Evolutionary conservation across 1,140 invertebrate genomes (phyloP).

Genomic region (Eriosoma lanigerum): DNA sequence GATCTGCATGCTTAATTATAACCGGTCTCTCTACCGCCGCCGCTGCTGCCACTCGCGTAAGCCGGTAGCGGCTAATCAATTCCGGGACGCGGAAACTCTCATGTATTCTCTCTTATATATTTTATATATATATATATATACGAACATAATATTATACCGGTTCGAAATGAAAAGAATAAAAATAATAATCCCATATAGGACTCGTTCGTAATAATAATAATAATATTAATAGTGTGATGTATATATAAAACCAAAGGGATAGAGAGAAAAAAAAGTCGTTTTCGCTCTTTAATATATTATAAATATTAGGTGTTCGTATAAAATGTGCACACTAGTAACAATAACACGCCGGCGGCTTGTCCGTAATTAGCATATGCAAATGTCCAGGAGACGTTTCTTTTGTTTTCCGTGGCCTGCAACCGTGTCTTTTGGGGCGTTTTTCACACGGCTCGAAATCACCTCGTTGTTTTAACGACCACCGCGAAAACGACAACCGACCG

Average conservation of each 20-base stretch:
- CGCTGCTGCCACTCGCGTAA: not conserved
- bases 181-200: too few species aligned
- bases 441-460: slow-evolving; percentile 34
- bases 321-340: too few species aligned
- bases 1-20: slow-evolving; percentile 52
- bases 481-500: not conserved
- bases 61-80: slow-evolving; percentile 45
- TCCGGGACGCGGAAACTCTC: slow-evolving; percentile 48
- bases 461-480: slow-evolving; percentile 26
- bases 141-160: not conserved
- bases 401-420: slow-evolving; percentile 10
- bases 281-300: not conserved
- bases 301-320: too few species aligned
- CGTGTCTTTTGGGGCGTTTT: slow-evolving; percentile 34
- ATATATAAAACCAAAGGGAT: not conserved
- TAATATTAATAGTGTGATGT: not conserved
- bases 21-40: slow-evolving; percentile 36
- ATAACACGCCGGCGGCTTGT: not conserved
- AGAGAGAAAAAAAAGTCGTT: not conserved
- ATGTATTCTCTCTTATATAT: not conserved
- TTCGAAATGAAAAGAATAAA: not conserved
- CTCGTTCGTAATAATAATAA: not conserved
- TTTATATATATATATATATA: not conserved
- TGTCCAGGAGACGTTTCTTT: slow-evolving; percentile 48
- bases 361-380: slow-evolving; percentile 31